Evolutionary conservation across 1,140 invertebrate genomes (phyloP).

Genomic region (Brachionus sp.): DNA sequence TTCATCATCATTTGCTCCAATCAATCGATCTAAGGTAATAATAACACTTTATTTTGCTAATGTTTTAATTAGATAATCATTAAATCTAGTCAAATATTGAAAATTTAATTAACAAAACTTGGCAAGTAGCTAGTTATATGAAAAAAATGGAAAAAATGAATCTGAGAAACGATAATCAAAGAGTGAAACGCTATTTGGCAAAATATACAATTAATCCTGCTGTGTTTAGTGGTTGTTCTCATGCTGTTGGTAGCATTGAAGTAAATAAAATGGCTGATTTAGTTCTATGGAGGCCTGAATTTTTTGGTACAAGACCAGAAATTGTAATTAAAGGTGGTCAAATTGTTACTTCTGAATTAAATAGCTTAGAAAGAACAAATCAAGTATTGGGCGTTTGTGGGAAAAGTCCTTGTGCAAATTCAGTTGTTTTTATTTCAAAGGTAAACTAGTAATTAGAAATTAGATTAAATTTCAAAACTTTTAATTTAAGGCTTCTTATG

Average conservation of each 20-base stretch:
- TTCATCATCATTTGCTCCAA: constrained; percentile 33
- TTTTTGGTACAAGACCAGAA: constrained; percentile 59
- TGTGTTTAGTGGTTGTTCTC: constrained; percentile 54
- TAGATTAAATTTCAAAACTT: constrained; percentile 48
- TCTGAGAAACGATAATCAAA: constrained; percentile 54
- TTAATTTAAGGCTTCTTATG: constrained; percentile 46
- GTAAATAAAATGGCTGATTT: constrained; percentile 57
- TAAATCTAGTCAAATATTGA: neutral
- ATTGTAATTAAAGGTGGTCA: constrained; percentile 60
- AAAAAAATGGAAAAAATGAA: constrained; percentile 52
- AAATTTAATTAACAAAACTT: constrained; percentile 50
- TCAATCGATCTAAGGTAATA: neutral
- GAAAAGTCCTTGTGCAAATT: constrained; percentile 52
- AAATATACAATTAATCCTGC: constrained; percentile 61
- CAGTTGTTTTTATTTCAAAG: constrained; percentile 58
- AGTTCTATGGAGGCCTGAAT: constrained; percentile 58
- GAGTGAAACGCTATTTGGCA: constrained; percentile 56
- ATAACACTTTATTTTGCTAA: neutral
- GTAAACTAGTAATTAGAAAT: neutral
- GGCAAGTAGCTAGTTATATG: constrained; percentile 60
- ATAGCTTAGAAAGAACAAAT: constrained; percentile 54
- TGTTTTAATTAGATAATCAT: constrained; percentile 54
- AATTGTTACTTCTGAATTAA: constrained; percentile 57
- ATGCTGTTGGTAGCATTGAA: constrained; percentile 56
- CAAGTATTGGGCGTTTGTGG: constrained; percentile 55